phyloP scores from a whole-genome alignment of 2,888 invertebrate genomes.

The Caenorhabditis sp. region DNA sequence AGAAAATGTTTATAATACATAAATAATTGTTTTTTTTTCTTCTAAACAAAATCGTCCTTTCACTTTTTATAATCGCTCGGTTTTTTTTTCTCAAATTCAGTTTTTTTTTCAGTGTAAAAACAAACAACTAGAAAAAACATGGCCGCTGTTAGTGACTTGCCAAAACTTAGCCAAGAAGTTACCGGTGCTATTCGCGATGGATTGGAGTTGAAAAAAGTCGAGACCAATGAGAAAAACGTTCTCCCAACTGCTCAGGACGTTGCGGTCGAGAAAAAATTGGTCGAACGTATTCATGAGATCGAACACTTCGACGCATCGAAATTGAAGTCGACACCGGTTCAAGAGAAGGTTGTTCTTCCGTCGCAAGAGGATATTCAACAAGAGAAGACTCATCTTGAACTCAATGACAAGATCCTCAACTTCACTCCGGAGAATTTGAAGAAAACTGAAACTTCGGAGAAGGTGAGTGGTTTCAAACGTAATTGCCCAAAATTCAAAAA shows the following conservation, averaged over 20 bases:
- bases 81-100: background rate
- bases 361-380: constrained; percentile 56
- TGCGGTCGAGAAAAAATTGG: constrained; percentile 54
- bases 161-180: constrained; percentile 53
- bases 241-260: constrained; percentile 62
- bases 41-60: background rate
- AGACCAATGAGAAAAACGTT: constrained; percentile 65
- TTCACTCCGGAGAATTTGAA: constrained; percentile 77
- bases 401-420: constrained; percentile 82
- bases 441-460: constrained; percentile 63
- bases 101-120: background rate
- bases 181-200: constrained; percentile 41
- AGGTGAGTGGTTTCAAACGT: no score
- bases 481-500: no score
- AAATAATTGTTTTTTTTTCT: background rate
- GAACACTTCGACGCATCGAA: constrained; percentile 39
- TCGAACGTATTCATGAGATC: constrained; percentile 52
- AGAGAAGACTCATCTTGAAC: constrained; percentile 57
- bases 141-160: constrained; percentile 52
- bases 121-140: no score
- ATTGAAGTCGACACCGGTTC: constrained; percentile 50
- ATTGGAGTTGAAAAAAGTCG: constrained; percentile 61
- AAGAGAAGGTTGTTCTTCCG: constrained; percentile 55
- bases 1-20: background rate
- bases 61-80: background rate